Conservation (phyloP, 2,113 vertebrate species). For the Oryzias curvinotus region DNA sequence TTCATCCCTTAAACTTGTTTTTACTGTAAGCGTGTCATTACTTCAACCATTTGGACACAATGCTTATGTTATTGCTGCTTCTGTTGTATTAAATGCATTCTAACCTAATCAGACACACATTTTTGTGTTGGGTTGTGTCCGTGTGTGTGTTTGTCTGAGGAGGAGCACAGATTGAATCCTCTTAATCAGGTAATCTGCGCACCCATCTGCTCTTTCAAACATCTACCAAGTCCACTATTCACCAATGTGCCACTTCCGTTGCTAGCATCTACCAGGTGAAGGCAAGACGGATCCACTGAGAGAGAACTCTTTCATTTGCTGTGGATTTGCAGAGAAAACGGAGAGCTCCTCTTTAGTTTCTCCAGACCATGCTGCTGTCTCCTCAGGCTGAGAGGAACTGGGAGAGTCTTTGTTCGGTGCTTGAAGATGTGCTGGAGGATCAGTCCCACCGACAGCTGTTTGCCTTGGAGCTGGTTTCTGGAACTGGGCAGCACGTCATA, state of each 20-base stretch:
- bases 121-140: background rate
- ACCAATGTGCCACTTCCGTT: conserved; percentile 22
- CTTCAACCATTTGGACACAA: too few species aligned
- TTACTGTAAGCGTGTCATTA: too few species aligned
- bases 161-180: conserved; percentile 59
- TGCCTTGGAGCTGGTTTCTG: conserved; percentile 75
- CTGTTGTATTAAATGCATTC: too few species aligned
- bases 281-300: conserved; percentile 5
- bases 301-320: background rate
- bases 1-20: too few species aligned
- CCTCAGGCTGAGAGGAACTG: conserved; percentile 76
- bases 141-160: background rate
- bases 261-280: conserved; percentile 5
- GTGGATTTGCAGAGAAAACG: background rate
- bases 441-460: conserved; percentile 68
- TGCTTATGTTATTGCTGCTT: too few species aligned
- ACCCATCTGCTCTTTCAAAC: conserved; percentile 56
- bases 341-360: background rate
- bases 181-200: conserved; percentile 69
- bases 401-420: conserved; percentile 63
- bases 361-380: conserved; percentile 72
- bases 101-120: background rate
- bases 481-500: conserved; percentile 75
- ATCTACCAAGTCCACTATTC: conserved; percentile 12
- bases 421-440: conserved; percentile 67